These are phyloP conservation scores for Acanthacorydalis orientalis DNA, from an alignment of 2,888 invertebrate genomes.

Conservation along the genomic window DNA sequence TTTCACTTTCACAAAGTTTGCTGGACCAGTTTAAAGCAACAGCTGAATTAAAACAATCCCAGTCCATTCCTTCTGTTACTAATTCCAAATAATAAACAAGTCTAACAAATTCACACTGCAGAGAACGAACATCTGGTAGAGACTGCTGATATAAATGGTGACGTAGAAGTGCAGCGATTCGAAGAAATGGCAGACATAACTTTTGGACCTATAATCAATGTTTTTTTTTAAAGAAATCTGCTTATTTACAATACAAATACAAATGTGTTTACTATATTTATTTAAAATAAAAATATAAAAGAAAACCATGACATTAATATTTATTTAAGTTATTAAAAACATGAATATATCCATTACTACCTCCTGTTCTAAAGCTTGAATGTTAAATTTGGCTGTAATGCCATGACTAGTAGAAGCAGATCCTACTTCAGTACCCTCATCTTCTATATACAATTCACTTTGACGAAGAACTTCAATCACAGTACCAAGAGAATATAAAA, in stretches of 20 bases:
- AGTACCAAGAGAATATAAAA: slow-evolving; percentile 25
- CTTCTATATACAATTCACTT: slow-evolving; percentile 45
- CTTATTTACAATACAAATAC: no score
- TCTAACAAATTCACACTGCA: slow-evolving; percentile 57
- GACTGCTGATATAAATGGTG: slow-evolving; percentile 62
- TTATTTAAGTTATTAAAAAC: no score
- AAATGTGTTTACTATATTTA: no score
- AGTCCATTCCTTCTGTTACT: slow-evolving; percentile 46
- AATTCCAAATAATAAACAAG: slow-evolving; percentile 65
- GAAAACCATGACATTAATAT: no score
- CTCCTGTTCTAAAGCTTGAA: slow-evolving; percentile 26
- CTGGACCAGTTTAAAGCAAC: slow-evolving; percentile 42
- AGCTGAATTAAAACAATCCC: slow-evolving; percentile 46
- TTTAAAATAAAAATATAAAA: no score
- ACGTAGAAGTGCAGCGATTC: slow-evolving; percentile 60
- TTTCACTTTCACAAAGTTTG: slow-evolving; percentile 25
- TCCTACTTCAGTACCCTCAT: slow-evolving; percentile 24
- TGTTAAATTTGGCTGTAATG: slow-evolving; percentile 20
- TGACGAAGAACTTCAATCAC: slow-evolving; percentile 32
- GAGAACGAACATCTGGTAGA: slow-evolving; percentile 46
- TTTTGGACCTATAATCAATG: slow-evolving; percentile 43
- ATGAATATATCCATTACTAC: slow-evolving; percentile 10
- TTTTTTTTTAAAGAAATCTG: no score
- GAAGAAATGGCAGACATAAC: slow-evolving; percentile 66
- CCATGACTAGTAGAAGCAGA: slow-evolving; percentile 8